Evolutionary conservation across 2,113 vertebrate genomes (phyloP), one percentile per base, ranked within the genome.

Genomic region (Coregonus clupeaformis): DNA sequence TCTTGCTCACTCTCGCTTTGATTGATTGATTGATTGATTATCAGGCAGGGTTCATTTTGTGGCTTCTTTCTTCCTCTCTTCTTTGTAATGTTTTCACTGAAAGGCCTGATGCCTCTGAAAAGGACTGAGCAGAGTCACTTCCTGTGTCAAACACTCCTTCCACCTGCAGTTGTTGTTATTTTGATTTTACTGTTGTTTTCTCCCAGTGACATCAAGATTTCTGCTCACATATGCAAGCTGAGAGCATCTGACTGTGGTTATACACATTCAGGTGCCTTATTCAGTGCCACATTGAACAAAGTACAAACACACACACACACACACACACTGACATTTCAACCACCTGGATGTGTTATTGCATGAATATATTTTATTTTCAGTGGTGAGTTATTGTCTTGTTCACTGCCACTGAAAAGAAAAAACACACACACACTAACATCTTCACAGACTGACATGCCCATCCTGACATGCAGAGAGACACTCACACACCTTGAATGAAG

Each of bases 251-350:
- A 12, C 67, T 68, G 32, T 68, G 32, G 66, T n/a, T 24, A 16
- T 80, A 49, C 63, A 29, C 25, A 3, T 14, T 29, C 80, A 4
- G 65, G 68, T 67, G 77, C 77, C 78, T 80, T 80, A 79, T 69
- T 67, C 22, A 36, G 22, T 25, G 47, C 36, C 6, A 60, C n/a
- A 60, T 60, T 16, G 16, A 65, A 30, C 63, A 30, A 32, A 32
- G 66, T 62, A 70, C 24, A 70, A n/a, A 52, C 13, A 55, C 25
- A n/a, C 25, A 67, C 75, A 42, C 49, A 59, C 30, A 60, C 36
- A n/a, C 76, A 7, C 65, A 60, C 36, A 22, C 42, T 3, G 74
- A 75, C 65, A 65, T 77, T 57, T 69, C 57, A 42, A 5, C 36
- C 59, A 13, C 12, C 49, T 52, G 16, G 57, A 71, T 11, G 3